Base-by-base conservation (phyloP, 2,113 vertebrate genomes). In the Formicarius rufipectus region DNA sequence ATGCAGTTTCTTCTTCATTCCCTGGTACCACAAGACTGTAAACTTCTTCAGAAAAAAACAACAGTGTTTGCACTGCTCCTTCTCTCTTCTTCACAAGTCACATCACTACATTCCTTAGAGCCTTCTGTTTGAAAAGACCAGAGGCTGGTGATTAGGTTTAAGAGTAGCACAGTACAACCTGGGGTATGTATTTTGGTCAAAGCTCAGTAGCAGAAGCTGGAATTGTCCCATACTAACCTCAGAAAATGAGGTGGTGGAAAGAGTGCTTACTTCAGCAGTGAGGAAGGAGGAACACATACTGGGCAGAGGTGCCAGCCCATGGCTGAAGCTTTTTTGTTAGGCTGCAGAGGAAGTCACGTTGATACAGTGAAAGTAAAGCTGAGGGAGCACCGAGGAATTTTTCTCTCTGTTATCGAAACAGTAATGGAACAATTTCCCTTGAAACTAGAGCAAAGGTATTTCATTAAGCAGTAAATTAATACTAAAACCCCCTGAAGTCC, bases 161-260 rank as follows among this genome's bases (percentile, higher is more conserved):
- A 33, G n/a, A 44, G 35, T 30, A 72, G 37, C 69, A 88, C 45
- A 30, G 63, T 72, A 66, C 47, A 68, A 30, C 14, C 37, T n/a
- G 37, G 62, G 20, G 11, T 52, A 13, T 59, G 11, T 52, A 13
- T 59, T 84, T 35, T 87, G 27, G 37, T 79, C 44, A 37, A 62
- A 85, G 66, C 19, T 18, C 13, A 33, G 44, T 28, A 44, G 52
- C 30, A 35, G 79, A 64, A 72, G 67, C 67, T 91, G 39, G 27
- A 71, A 24, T 53, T 1, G 0, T 25, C 60, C 47, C 53, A 3
- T 31, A 5, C 14, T 50, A 24, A 71, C 39, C 63, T 37, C 0
- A 3, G 58, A n/a, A 78, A 89, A 42, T 3, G 9, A 72, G 14
- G 20, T 23, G 11, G 24, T 49, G 10, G 18, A 33, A 42, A 24